phyloP scores from a whole-genome alignment of 2,888 invertebrate genomes.

The Cheilosia variabilis region DNA sequence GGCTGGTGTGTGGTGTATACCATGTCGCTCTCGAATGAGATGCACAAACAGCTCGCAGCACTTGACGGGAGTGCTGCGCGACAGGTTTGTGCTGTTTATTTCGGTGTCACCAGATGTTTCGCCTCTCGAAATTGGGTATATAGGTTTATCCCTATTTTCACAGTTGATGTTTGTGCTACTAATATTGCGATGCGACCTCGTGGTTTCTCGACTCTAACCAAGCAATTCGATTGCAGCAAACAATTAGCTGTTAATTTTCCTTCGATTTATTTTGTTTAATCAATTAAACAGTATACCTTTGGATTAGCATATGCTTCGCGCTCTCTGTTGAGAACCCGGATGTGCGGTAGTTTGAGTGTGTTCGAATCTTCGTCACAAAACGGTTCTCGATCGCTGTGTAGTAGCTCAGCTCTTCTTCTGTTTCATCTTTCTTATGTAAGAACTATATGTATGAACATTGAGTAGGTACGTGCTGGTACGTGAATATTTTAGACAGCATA shows the following conservation, averaged over 20 bases:
- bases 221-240: background rate
- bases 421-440: constrained; percentile 31
- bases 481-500: constrained; percentile 4
- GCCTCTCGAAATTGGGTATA: background rate
- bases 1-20: background rate
- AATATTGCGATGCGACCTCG: background rate
- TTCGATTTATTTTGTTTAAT: too few species aligned
- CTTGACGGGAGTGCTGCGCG: background rate
- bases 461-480: constrained; percentile 8
- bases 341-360: constrained; percentile 21
- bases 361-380: constrained; percentile 16
- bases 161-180: background rate
- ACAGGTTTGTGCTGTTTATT: constrained; percentile 26
- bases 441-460: constrained; percentile 10
- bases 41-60: constrained; percentile 1
- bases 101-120: constrained; percentile 12
- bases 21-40: constrained; percentile 11
- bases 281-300: constrained; percentile 9
- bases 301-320: constrained; percentile 29
- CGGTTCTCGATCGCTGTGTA: constrained; percentile 22
- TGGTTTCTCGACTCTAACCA: background rate
- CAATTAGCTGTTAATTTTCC: background rate
- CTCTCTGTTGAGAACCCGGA: constrained; percentile 52
- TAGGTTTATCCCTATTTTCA: background rate
- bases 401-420: constrained; percentile 65